Evolutionary conservation across 2,113 vertebrate genomes (phyloP).

Genomic region (Paracanthobrama guichenoti): DNA sequence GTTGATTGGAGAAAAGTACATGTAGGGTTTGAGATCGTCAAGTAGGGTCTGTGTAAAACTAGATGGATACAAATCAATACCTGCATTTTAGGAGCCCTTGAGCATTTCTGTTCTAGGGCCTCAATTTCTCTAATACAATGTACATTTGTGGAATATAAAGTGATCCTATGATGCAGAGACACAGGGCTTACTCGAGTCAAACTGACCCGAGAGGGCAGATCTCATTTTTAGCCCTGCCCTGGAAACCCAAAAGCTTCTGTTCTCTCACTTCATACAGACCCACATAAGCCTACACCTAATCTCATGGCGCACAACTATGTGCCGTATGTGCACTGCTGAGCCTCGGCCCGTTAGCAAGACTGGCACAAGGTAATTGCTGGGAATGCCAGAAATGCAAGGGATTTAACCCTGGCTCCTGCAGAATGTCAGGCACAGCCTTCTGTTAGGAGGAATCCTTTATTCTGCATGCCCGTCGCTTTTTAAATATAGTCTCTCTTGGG

Average conservation of each 20-base stretch:
- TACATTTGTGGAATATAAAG: background rate
- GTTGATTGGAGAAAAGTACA: too few species aligned
- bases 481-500: background rate
- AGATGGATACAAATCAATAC: background rate
- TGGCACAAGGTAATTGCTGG: conserved; percentile 59
- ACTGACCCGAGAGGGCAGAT: conserved; percentile 31
- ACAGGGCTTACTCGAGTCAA: conserved; percentile 17
- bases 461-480: conserved; percentile 35
- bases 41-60: background rate
- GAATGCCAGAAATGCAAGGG: conserved; percentile 56
- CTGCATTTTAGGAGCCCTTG: background rate
- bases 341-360: conserved; percentile 62
- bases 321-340: conserved; percentile 56
- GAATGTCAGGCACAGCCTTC: conserved; percentile 44
- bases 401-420: conserved; percentile 55
- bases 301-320: conserved; percentile 64
- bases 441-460: conserved; percentile 50
- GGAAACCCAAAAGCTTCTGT: conserved; percentile 39
- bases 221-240: conserved; percentile 55
- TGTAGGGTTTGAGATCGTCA: background rate
- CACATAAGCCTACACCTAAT: conserved; percentile 69
- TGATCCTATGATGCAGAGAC: background rate
- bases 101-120: background rate
- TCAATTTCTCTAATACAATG: background rate
- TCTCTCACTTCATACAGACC: conserved; percentile 43